phyloP scores from a whole-genome alignment of 2,113 vertebrate species.

The Tricholaema leucomelas region DNA sequence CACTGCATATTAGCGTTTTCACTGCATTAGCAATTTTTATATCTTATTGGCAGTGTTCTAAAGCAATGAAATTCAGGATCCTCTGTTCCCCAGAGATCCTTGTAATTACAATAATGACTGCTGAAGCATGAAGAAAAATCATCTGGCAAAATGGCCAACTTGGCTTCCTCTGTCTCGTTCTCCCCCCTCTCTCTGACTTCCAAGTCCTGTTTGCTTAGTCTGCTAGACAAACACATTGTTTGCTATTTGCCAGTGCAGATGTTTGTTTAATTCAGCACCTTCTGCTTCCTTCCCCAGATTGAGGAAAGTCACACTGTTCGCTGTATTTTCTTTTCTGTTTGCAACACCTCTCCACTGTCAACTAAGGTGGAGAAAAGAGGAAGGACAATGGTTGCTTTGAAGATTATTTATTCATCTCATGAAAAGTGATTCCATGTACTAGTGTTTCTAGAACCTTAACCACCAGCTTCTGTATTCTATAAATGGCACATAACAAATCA shows the following conservation, averaged over 20 bases:
- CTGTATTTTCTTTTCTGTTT: slow-evolving; percentile 27
- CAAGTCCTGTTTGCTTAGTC: slow-evolving; percentile 54
- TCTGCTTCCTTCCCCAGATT: slow-evolving; percentile 38
- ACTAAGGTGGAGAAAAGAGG: not conserved
- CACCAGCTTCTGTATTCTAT: not conserved
- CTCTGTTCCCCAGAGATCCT: slow-evolving; percentile 28
- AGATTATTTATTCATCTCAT: not conserved
- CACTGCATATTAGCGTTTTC: slow-evolving; percentile 1
- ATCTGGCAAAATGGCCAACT: slow-evolving; percentile 54
- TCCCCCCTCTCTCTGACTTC: slow-evolving; percentile 33
- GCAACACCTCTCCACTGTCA: not conserved
- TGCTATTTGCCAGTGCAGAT: slow-evolving; percentile 63
- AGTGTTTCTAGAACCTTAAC: not conserved
- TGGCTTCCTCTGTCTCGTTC: slow-evolving; percentile 38
- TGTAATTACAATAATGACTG: slow-evolving; percentile 45
- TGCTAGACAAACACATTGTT: slow-evolving; percentile 63
- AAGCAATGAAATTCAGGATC: slow-evolving; percentile 22
- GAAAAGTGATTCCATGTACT: not conserved
- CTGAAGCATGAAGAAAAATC: slow-evolving; percentile 36
- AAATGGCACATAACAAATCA: not conserved
- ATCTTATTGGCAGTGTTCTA: slow-evolving; percentile 19
- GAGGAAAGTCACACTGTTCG: slow-evolving; percentile 26
- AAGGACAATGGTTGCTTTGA: not conserved
- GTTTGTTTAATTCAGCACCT: slow-evolving; percentile 59
- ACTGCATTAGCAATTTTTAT: slow-evolving; percentile 28